Percentiles rank a stretch among this genome's conserved stretches.
Conservation (phyloP, 2,888 invertebrate species). For the Sarcophaga carnaria region DNA sequence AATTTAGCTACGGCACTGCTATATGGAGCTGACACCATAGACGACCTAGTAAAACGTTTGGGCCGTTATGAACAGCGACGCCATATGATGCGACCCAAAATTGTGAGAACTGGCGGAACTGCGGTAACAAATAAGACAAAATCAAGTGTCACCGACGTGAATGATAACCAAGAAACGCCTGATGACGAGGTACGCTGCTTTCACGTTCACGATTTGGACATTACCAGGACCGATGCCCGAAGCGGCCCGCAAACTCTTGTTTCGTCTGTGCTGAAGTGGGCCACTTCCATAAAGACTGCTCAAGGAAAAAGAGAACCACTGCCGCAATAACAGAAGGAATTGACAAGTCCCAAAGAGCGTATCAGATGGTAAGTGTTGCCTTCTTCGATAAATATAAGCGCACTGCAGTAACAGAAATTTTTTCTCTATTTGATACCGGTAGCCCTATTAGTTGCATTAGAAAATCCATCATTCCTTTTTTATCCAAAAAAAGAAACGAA, state of each 20-base stretch:
- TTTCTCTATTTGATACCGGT: not conserved
- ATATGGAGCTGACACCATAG: slow-evolving; percentile 13
- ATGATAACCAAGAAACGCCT: too few species aligned
- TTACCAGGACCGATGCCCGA: not conserved
- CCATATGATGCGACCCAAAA: not conserved
- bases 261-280: not conserved
- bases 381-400: not conserved
- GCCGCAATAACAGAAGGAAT: not conserved
- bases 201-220: too few species aligned
- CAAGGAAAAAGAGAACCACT: not conserved
- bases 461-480: not conserved
- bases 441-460: not conserved
- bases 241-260: not conserved
- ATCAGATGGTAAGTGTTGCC: not conserved
- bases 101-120: not conserved
- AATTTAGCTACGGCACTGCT: not conserved
- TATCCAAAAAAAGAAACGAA: not conserved
- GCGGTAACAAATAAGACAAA: too few species aligned
- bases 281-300: not conserved
- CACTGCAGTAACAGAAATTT: not conserved
- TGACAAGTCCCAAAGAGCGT: not conserved
- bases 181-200: too few species aligned
- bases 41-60: slow-evolving; percentile 9
- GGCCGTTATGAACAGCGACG: slow-evolving; percentile 20
- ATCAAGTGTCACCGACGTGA: too few species aligned